Conservation (phyloP, 2,113 vertebrate genomes). For the Malaclemys terrapin region DNA sequence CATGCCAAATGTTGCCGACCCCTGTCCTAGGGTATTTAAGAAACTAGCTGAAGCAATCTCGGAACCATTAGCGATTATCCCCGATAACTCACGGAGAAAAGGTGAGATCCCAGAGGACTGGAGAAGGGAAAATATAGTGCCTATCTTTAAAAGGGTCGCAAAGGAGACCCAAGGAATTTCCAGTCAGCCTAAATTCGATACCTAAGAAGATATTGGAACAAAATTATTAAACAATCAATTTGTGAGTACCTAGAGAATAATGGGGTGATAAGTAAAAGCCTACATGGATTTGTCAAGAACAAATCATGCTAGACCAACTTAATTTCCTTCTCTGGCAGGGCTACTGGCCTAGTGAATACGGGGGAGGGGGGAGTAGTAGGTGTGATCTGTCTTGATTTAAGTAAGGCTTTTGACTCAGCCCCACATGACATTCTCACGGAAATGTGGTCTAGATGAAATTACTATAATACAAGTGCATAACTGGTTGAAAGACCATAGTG, state of each 20-base stretch:
- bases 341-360: not conserved
- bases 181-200: not conserved
- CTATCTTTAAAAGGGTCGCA: not conserved
- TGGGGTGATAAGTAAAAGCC: not conserved
- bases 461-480: not conserved
- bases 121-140: not conserved
- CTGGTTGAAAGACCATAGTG: not conserved
- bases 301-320: not conserved
- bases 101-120: not conserved
- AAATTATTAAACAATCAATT: not conserved
- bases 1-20: no score
- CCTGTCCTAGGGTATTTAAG: not conserved
- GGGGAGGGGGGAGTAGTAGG: not conserved
- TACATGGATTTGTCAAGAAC: not conserved
- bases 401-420: not conserved
- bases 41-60: not conserved
- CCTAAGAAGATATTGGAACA: not conserved
- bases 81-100: not conserved
- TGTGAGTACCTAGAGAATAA: not conserved
- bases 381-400: not conserved
- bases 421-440: not conserved
- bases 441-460: not conserved
- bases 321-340: not conserved
- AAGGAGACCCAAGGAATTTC: not conserved
- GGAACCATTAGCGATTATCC: not conserved